A percentile compares a stretch with the other conserved stretches of the same genome.
Evolutionary conservation across 2,797 vertebrate genomes (phyloP).

Genomic region (Paratrypauchen microcephalus): DNA sequence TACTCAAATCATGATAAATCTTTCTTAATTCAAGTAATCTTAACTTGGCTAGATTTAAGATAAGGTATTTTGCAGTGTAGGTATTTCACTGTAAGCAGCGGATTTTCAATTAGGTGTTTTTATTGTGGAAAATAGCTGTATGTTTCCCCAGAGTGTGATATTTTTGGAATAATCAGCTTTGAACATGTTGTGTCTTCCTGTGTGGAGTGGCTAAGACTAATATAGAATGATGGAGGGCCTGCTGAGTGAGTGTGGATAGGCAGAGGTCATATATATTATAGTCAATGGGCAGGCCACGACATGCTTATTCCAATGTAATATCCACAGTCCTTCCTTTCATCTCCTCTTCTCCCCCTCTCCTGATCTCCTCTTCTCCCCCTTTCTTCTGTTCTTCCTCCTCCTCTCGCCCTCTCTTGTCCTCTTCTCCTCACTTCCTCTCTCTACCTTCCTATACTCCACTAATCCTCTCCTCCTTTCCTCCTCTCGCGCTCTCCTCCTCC

Average conservation of each 20-base stretch:
- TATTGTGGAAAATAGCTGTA: too few relatives aligned
- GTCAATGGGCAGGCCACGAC: conserved; percentile 12
- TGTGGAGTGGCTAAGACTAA: conserved; percentile 10
- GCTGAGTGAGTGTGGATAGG: conserved; percentile 10
- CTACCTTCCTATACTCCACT: too few relatives aligned
- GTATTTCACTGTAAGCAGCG: too few relatives aligned
- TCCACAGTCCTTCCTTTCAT: not conserved
- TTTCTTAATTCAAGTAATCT: too few relatives aligned
- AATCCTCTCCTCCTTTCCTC: not conserved
- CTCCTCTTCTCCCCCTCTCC: not conserved
- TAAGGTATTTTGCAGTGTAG: too few relatives aligned
- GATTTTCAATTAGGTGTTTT: too few relatives aligned
- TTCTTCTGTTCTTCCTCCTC: not conserved
- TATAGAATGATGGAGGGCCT: not conserved
- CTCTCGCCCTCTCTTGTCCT: not conserved
- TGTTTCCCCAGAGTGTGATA: too few relatives aligned
- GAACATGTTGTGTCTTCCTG: not conserved
- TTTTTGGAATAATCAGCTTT: too few relatives aligned
- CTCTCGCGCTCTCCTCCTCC: not conserved
- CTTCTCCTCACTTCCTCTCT: not conserved
- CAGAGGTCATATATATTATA: conserved; percentile 31
- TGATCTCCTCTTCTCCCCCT: not conserved
- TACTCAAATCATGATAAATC: too few relatives aligned
- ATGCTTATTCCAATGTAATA: not conserved
- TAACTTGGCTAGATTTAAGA: too few relatives aligned